These are phyloP conservation scores for Orthonychiurus folsomi DNA, from an alignment of 2,888 invertebrate species.

Conservation along the genomic window DNA sequence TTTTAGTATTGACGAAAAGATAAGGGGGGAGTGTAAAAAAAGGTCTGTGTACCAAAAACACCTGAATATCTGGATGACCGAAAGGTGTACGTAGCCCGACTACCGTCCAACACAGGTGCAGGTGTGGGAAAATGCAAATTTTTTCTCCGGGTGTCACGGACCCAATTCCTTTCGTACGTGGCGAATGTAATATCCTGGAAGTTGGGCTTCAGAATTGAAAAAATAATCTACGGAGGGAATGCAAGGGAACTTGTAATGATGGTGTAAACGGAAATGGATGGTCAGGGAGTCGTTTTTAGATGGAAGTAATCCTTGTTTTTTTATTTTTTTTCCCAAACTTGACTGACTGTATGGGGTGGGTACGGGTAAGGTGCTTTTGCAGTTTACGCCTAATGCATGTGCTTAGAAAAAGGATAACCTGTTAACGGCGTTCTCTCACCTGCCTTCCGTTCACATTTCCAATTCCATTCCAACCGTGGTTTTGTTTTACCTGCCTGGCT, in stretches of 20 bases:
- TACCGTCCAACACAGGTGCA: background rate
- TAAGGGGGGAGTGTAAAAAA: too few species aligned
- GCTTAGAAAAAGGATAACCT: background rate
- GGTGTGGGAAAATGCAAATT: conserved; percentile 1
- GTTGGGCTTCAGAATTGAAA: background rate
- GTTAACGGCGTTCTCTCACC: background rate
- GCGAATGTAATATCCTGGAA: background rate
- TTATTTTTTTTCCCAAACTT: background rate
- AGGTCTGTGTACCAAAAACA: too few species aligned
- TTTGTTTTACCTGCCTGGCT: background rate
- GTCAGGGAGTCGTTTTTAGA: background rate
- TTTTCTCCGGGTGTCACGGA: background rate
- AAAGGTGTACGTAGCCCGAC: background rate
- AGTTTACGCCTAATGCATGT: too few species aligned
- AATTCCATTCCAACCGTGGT: background rate
- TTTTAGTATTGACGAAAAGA: too few species aligned
- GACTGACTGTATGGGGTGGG: background rate
- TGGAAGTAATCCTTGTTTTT: background rate
- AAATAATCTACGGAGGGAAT: background rate
- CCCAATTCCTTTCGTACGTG: background rate
- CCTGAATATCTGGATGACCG: background rate
- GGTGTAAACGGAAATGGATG: background rate
- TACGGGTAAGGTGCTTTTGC: too few species aligned
- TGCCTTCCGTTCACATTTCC: background rate
- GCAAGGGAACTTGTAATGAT: background rate